Evolutionary conservation across 2,797 vertebrate species (phyloP).

Genomic region (Pangasius krempfi): DNA sequence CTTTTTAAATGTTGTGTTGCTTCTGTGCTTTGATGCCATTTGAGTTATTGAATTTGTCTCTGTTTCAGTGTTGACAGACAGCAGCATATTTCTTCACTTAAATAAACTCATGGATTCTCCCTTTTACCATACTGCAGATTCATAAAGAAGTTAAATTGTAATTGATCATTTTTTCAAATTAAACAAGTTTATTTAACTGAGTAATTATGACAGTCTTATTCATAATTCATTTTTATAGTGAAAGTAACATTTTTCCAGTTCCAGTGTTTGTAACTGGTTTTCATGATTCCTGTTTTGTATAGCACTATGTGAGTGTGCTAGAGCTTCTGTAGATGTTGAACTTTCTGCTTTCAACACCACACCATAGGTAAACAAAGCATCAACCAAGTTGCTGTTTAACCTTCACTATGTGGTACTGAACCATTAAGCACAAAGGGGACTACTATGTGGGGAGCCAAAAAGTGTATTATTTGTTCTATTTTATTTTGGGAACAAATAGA

Average conservation of each 20-base stretch:
- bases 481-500: no score
- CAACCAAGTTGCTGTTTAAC: constrained; percentile 4
- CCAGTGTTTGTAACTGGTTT: neutral
- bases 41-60: neutral
- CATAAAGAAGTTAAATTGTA: neutral
- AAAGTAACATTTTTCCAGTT: neutral
- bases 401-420: neutral
- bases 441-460: neutral
- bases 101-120: neutral
- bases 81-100: no score
- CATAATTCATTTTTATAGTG: neutral
- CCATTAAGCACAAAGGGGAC: neutral
- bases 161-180: neutral
- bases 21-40: neutral
- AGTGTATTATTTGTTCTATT: no score
- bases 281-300: neutral
- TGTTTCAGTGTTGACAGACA: neutral
- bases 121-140: neutral
- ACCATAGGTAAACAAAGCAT: constrained; percentile 8
- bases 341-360: constrained; percentile 12
- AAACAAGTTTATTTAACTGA: neutral
- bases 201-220: neutral
- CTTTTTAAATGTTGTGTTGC: neutral
- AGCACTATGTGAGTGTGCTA: neutral
- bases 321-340: neutral